Conservation (phyloP, 2,797 vertebrate genomes). For the Liasis olivaceus region DNA sequence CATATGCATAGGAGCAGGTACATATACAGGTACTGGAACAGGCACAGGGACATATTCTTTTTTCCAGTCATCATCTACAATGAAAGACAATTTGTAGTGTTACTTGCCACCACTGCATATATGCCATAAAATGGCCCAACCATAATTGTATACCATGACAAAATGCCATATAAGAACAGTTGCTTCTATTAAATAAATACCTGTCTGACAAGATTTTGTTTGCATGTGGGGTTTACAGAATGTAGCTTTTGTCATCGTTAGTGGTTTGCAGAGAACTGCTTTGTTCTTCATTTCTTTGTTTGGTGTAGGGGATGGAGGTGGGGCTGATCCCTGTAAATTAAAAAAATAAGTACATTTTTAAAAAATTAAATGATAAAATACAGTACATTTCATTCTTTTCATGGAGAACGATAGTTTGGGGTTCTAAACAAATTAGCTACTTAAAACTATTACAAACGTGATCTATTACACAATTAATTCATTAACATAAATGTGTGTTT, state of each 20-base stretch:
- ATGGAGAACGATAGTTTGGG: neutral
- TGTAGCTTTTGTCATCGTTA: constrained; percentile 98
- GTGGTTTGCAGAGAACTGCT: constrained; percentile 96
- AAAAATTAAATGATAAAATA: neutral
- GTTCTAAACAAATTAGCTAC: neutral
- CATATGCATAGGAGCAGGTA: constrained; percentile 95
- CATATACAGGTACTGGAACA: constrained; percentile 93
- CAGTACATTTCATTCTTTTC: neutral
- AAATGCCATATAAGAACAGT: neutral
- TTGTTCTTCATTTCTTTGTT: constrained; percentile 98
- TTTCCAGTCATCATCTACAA: constrained; percentile 86
- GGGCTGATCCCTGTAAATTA: constrained; percentile 73
- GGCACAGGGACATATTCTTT: constrained; percentile 93
- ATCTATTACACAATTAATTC: neutral
- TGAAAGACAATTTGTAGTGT: constrained; percentile 45
- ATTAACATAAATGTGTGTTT: neutral
- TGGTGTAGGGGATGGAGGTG: constrained; percentile 82
- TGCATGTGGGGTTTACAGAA: constrained; percentile 99
- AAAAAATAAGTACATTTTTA: neutral
- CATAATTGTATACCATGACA: constrained; percentile 32
- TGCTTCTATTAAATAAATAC: constrained; percentile 71
- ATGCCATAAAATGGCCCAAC: constrained; percentile 32
- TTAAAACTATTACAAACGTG: neutral
- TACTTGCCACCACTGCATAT: constrained; percentile 21
- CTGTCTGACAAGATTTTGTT: constrained; percentile 94